Conservation (phyloP, 2,888 invertebrate species). For the Xanthorhoe designata region DNA sequence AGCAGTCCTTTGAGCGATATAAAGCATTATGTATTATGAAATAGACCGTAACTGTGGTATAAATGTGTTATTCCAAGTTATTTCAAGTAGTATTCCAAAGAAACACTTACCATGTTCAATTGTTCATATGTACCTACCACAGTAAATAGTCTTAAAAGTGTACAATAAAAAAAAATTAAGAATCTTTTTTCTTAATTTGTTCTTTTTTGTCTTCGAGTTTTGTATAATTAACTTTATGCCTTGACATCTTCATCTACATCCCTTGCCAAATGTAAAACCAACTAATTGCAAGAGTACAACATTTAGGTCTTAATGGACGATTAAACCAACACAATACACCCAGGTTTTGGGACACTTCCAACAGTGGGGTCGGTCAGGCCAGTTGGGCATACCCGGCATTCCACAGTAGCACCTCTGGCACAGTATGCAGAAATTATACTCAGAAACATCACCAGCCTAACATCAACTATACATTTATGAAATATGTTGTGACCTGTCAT, state of each 20-base stretch:
- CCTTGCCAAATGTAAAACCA: conserved; percentile 32
- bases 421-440: conserved; percentile 14
- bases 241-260: conserved; percentile 6
- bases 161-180: not conserved
- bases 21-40: no score
- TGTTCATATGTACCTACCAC: no score
- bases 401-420: conserved; percentile 28
- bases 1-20: no score
- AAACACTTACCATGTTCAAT: no score
- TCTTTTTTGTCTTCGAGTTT: conserved; percentile 8
- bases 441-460: not conserved
- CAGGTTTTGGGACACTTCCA: conserved; percentile 35
- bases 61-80: no score
- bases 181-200: not conserved
- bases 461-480: not conserved
- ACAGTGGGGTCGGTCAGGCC: conserved; percentile 18
- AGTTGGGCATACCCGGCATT: conserved; percentile 41
- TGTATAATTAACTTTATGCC: conserved; percentile 16
- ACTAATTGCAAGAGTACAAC: conserved; percentile 35
- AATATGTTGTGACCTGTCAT: not conserved
- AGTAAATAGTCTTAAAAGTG: no score
- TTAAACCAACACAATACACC: conserved; percentile 30
- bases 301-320: conserved; percentile 36
- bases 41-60: no score
- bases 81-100: no score